Evolutionary conservation across 2,797 vertebrate species (phyloP).

Genomic region (Sebastes hopkinsi): DNA sequence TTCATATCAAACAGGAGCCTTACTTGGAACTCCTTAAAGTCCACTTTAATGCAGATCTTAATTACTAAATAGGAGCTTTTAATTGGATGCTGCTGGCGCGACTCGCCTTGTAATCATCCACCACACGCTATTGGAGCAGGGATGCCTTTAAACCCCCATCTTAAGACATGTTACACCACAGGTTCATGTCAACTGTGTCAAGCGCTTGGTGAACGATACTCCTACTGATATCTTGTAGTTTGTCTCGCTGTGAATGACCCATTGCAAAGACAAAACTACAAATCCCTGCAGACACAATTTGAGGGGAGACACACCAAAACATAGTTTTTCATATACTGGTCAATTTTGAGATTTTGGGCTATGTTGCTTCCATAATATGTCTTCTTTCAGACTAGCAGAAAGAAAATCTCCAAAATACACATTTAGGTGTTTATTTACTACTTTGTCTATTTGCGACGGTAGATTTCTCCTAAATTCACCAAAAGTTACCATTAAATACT

Average conservation of each 20-base stretch:
- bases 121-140: slow-evolving; percentile 52
- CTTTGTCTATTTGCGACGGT: neutral
- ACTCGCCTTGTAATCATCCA: slow-evolving; percentile 56
- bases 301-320: neutral
- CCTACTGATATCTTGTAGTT: neutral
- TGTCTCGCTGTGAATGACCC: neutral
- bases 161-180: slow-evolving; percentile 67
- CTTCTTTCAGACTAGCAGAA: neutral
- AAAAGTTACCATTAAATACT: too few relatives aligned
- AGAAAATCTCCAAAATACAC: neutral
- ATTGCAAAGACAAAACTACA: neutral
- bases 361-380: neutral
- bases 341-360: neutral
- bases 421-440: neutral
- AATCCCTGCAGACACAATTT: neutral
- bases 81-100: slow-evolving; percentile 59
- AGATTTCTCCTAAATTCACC: too few relatives aligned
- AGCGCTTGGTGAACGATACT: slow-evolving; percentile 36
- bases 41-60: slow-evolving; percentile 58
- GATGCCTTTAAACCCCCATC: slow-evolving; percentile 60
- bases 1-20: slow-evolving; percentile 1
- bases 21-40: slow-evolving; percentile 21
- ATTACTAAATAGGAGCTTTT: slow-evolving; percentile 76
- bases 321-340: neutral
- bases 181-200: slow-evolving; percentile 59